Evolutionary conservation across 2,888 invertebrate genomes (phyloP), one percentile per base, ranked within the genome.

Genomic region (Chymomyza procnemis): DNA sequence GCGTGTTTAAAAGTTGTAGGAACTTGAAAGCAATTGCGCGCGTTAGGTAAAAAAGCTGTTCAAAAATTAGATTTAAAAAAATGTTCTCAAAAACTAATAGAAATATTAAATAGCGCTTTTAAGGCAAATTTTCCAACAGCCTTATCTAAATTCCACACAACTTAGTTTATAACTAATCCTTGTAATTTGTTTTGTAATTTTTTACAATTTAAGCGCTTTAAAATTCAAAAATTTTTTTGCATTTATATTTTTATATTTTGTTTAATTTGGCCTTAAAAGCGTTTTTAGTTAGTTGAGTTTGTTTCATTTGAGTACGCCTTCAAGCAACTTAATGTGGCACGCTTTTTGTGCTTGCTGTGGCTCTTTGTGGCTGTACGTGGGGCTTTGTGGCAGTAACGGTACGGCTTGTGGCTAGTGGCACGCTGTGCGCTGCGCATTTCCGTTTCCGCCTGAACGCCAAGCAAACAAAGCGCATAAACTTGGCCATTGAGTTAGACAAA

Each of bases 401-500:
- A n/a, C n/a, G 47, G 63, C 30, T 34, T 58, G 19, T 54, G 54
- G 18, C 18, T 3, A 50, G 48, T 50, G 48, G 21, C 41, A 16
- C 47, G 52, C 34, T 46, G 46, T 52, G 50, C 30, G 56, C 30
- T 16, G 55, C 55, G 56, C 22, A 61, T 69, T 67, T 71, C 76
- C 76, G 71, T 64, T 81, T 81, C 80, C 85, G 78, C 76, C 71
- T 74, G 84, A 83, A 60, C 69, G 80, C 79, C 67, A 66, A 65
- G 69, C 79, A 75, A 79, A 79, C 78, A 78, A 78, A 79, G 78
- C 81, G 86, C 84, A 80, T 78, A 83, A 83, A 73, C 18, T 59
- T 59, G 16, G n/a, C 41, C 86, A 83, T 78, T 71, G 76, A 74
- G 76, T 73, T 76, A 73, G 9, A 9, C 34, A 41, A 14, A 41